Evolutionary conservation across 2,888 invertebrate genomes (phyloP), one percentile per base, ranked within the genome.

Genomic region (Siphonodentalium dalli): DNA sequence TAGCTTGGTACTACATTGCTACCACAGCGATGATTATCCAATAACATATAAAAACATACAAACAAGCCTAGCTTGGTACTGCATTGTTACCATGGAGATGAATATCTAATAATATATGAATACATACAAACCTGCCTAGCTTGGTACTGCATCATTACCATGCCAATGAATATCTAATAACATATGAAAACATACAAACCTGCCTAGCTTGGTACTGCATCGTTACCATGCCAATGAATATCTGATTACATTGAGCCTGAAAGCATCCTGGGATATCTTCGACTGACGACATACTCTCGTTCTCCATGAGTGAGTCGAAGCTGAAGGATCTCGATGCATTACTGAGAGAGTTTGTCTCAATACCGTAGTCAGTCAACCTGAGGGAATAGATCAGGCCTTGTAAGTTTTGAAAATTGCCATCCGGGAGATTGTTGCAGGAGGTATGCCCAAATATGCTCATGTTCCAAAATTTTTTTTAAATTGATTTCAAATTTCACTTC

Each of bases 111-210:
- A 31, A 13, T n/a, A n/a, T n/a, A n/a, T n/a, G n/a, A 33, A 3
- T 13, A 41, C 49, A 11, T 20, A 35, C 57, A 24, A 46, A 77
- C 79, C 73, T 76, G 78, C 57, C 79, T 72, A 1, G 83, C 82
- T 63, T 97, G 97, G 83, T 98, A 97, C 83, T 98, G 97, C 93
- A 97, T 94, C 3, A 96, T 93, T 31, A 97, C 93, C 95, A 97
- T 95, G 55, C 97, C 97, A 69, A 98, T 92, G 80, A 98, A 97
- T 27, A 93, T 89, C 85, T 95, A 94, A 83, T 94, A 94, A 76
- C 93, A 92, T n/a, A n/a, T n/a, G n/a, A 33, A 3, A 9, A 41
- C 49, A 11, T 20, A 35, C 57, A 24, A 46, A 77, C 79, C 73
- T 76, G 78, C 57, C 79, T 72, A 1, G 83, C 82, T 63, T 97